Base-by-base conservation (phyloP, 1,140 invertebrate species). In the silkworm (Bombyx mori) region DNA sequence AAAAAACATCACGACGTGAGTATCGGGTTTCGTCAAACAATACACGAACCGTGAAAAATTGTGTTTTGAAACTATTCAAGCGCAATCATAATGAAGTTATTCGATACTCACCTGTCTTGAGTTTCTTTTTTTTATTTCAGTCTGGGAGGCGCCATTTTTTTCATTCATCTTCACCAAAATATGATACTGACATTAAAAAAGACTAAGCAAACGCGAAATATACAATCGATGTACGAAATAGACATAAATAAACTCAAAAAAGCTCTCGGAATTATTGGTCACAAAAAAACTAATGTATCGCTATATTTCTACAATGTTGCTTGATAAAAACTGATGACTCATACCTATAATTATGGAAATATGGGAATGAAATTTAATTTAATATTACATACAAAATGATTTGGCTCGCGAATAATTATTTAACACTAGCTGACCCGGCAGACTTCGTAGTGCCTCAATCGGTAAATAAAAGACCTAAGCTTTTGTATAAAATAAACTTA, bases 11-110 rank as follows among this genome's bases (percentile, higher is more conserved):
- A 46, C 26, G 52, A 63, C 43, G 52, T 44, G 26, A 46, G 57
- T 60, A 62, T 66, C 65, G 62, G 44, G 58, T 68, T 60, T 57
- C 65, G 45, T 62, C 47, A 55, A 55, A 62, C 58, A 62, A 60
- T 64, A 68, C 59, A 43, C 56, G 66, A 68, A 67, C 65, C 65
- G 58, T 69, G 67, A 69, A 79, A 76, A 73, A 71, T 72, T 71
- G 52, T 68, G 61, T 77, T 70, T 73, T 75, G 60, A 58, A 71
- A 65, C 69, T 69, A 73, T 69, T 71, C 67, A 71, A 72, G 74
- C 76, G 69, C 60, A 66, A 56, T 66, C 62, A 69, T 63, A 62
- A 64, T 69, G 51, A 56, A 58, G 67, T 61, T 65, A 66, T 62
- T 65, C 60, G 56, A 64, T 61, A 62, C 57, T 57, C 60, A 18